Evolutionary conservation across 2,888 invertebrate species (phyloP).

Genomic region (Amphiduros pacificus): DNA sequence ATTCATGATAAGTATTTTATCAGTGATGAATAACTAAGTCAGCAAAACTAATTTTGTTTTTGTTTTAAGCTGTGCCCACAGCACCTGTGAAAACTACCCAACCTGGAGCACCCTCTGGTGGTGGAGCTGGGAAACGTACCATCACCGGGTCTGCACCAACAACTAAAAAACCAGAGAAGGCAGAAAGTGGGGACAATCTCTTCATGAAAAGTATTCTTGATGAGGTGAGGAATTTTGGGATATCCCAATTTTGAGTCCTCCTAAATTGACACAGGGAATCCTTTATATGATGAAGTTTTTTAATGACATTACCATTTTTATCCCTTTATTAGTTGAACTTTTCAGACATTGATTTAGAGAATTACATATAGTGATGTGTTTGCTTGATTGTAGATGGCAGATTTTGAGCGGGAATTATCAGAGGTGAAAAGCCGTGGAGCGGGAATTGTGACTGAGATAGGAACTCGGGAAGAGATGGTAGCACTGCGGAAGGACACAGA

Average conservation of each 20-base stretch:
- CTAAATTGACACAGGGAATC: too few relatives aligned
- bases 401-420: conserved; percentile 70
- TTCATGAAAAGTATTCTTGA: conserved; percentile 43
- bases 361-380: too few relatives aligned
- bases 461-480: conserved; percentile 66
- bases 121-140: background rate
- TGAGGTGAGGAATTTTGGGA: conserved; percentile 45
- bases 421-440: conserved; percentile 66
- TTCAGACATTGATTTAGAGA: too few relatives aligned
- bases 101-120: background rate
- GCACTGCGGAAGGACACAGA: conserved; percentile 63
- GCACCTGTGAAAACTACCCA: too few relatives aligned
- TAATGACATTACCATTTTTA: background rate
- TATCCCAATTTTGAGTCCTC: too few relatives aligned
- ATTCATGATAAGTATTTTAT: too few relatives aligned
- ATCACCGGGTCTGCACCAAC: conserved; percentile 1
- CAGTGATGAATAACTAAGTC: too few relatives aligned
- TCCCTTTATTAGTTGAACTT: background rate
- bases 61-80: too few relatives aligned
- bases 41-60: too few relatives aligned
- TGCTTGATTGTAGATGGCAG: conserved; percentile 41
- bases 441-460: conserved; percentile 63
- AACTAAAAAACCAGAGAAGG: background rate
- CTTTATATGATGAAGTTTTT: background rate
- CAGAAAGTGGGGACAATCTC: conserved; percentile 32